phyloP scores from a whole-genome alignment of 1,140 invertebrate species.

The Mya arenaria region DNA sequence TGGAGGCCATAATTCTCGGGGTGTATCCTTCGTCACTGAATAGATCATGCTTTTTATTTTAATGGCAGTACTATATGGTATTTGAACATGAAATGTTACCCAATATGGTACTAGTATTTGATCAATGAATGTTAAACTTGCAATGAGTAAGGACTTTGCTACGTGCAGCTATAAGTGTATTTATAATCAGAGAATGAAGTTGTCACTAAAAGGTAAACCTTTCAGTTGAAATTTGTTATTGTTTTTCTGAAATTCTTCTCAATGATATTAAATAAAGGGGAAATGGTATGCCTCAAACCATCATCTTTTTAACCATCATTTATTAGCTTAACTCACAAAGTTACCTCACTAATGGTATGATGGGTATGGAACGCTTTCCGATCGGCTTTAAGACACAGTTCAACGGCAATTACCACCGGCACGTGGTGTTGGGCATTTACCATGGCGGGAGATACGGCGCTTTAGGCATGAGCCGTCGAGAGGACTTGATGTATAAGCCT shows the following conservation, averaged over 20 bases:
- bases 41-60: not conserved
- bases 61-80: not conserved
- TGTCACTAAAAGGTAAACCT: no score
- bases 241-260: no score
- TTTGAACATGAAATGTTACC: no score
- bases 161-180: no score
- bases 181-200: no score
- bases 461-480: slow-evolving; percentile 80
- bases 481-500: slow-evolving; percentile 82
- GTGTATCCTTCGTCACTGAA: slow-evolving; percentile 77
- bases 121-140: not conserved
- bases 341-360: slow-evolving; percentile 79
- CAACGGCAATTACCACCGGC: slow-evolving; percentile 75
- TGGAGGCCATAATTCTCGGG: slow-evolving; percentile 81
- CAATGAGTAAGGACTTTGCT: no score
- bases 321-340: no score
- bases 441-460: slow-evolving; percentile 79
- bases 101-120: no score
- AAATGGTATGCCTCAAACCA: no score
- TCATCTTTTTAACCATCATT: no score
- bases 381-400: slow-evolving; percentile 81
- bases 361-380: slow-evolving; percentile 80
- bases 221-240: no score
- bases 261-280: no score
- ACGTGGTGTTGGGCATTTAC: slow-evolving; percentile 81